Evolutionary conservation across 2,113 vertebrate species (phyloP).

Genomic region (Pachyramphus minor): DNA sequence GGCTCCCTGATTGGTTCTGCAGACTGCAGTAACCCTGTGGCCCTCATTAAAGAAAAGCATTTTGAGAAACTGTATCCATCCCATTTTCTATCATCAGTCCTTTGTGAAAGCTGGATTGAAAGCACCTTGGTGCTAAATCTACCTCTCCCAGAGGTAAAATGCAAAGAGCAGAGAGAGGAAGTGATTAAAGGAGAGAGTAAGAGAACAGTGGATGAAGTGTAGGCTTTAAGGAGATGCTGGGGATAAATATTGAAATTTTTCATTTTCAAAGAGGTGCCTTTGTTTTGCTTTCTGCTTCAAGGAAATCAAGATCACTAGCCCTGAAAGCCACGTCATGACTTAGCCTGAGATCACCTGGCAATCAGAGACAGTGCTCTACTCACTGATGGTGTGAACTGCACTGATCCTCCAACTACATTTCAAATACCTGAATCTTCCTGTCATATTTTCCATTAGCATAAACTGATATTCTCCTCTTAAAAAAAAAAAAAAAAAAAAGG

Average conservation of each 20-base stretch:
- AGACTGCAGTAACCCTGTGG: background rate
- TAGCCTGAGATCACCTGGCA: background rate
- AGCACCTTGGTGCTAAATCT: conserved; percentile 2
- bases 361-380: background rate
- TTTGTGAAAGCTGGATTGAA: conserved; percentile 2
- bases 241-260: conserved; percentile 8
- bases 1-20: background rate
- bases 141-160: conserved; percentile 41
- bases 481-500: background rate
- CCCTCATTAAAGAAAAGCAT: conserved; percentile 11
- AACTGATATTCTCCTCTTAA: background rate
- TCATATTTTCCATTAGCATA: conserved; percentile 20
- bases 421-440: background rate
- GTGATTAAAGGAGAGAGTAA: background rate
- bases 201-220: background rate
- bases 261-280: background rate
- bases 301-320: background rate
- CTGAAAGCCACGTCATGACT: background rate
- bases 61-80: background rate
- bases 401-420: background rate
- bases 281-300: conserved; percentile 25
- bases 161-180: background rate
- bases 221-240: background rate
- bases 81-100: conserved; percentile 10
- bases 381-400: background rate